Conservation (phyloP, 2,797 vertebrate species). For the Craterocephalus amniculus region DNA sequence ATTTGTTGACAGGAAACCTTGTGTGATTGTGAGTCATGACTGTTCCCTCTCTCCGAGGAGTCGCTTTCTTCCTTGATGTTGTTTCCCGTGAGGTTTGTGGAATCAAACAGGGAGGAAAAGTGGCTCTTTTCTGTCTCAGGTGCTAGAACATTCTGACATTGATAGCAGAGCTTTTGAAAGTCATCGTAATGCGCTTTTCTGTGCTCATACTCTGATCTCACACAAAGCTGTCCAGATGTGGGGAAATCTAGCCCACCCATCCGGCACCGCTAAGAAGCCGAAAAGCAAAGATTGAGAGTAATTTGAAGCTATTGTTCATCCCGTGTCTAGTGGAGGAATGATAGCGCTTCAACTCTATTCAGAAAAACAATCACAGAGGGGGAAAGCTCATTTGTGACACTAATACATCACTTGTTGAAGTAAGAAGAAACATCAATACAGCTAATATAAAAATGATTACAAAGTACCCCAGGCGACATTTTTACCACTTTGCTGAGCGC, state of each 20-base stretch:
- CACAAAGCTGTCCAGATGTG: slow-evolving; percentile 49
- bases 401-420: slow-evolving; percentile 78
- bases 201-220: slow-evolving; percentile 57
- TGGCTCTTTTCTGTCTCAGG: not conserved
- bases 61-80: slow-evolving; percentile 20
- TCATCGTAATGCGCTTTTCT: slow-evolving; percentile 56
- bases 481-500: slow-evolving; percentile 77
- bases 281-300: slow-evolving; percentile 72
- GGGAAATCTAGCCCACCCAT: slow-evolving; percentile 49
- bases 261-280: slow-evolving; percentile 39
- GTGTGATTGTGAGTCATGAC: not conserved
- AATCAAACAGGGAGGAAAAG: slow-evolving; percentile 20
- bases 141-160: slow-evolving; percentile 42
- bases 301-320: slow-evolving; percentile 64
- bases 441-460: slow-evolving; percentile 80
- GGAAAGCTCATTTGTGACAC: slow-evolving; percentile 59
- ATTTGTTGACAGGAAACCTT: not conserved
- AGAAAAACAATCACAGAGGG: slow-evolving; percentile 60
- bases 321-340: slow-evolving; percentile 46
- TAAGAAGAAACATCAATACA: slow-evolving; percentile 76
- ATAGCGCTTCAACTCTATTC: slow-evolving; percentile 58
- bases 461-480: slow-evolving; percentile 73
- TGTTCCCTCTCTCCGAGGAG: not conserved
- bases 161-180: slow-evolving; percentile 58
- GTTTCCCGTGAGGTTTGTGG: slow-evolving; percentile 9